Evolutionary conservation across 2,113 vertebrate genomes (phyloP).

Genomic region (Tiliqua scincoides): DNA sequence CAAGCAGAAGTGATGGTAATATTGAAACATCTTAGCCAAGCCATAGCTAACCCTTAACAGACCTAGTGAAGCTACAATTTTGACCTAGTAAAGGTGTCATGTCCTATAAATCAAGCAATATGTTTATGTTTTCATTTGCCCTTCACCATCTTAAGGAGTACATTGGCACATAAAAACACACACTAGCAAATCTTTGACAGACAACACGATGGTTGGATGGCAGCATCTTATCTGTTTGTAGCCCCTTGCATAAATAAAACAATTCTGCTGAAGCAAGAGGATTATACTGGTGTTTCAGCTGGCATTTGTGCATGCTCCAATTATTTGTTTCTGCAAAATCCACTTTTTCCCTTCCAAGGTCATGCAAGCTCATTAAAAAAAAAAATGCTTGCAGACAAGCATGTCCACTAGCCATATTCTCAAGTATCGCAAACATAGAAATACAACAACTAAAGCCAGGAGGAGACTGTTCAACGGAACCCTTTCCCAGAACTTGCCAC

Average conservation of each 20-base stretch:
- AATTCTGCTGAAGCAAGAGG: constrained; percentile 6
- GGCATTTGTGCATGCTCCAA: background rate
- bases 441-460: background rate
- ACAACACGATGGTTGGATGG: background rate
- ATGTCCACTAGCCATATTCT: background rate
- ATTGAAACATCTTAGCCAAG: constrained; percentile 28
- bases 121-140: background rate
- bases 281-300: constrained; percentile 16
- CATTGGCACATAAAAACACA: background rate
- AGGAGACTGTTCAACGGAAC: background rate
- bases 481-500: background rate
- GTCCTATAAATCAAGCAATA: background rate
- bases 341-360: background rate
- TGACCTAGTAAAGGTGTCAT: background rate
- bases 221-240: background rate
- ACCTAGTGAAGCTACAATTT: background rate
- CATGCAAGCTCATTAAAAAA: background rate
- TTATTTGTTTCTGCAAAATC: constrained; percentile 16
- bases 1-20: background rate
- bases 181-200: background rate
- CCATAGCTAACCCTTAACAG: background rate
- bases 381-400: too few relatives aligned
- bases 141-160: background rate
- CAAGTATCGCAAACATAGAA: background rate
- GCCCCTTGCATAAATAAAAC: background rate